A percentile compares a stretch with the other conserved stretches of the same genome.
These are phyloP conservation scores for Acanthaster planci DNA, from an alignment of 35 echinoderm and acorn worm species.

Conservation along the genomic window DNA sequence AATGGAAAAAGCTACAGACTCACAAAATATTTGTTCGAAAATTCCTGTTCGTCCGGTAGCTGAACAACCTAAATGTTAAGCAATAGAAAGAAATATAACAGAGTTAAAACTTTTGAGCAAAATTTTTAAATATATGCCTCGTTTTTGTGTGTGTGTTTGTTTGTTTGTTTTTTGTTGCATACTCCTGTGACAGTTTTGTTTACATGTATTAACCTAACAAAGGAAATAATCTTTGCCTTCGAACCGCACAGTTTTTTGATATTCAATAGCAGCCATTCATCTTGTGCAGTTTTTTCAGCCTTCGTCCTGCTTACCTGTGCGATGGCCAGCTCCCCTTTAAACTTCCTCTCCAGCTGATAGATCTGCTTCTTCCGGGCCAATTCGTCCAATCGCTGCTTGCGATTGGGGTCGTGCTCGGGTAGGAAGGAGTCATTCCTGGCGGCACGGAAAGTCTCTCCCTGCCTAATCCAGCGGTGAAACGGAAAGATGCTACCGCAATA, in stretches of 20 bases:
- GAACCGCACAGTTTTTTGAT: too few relatives aligned
- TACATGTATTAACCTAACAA: too few relatives aligned
- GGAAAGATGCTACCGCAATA: background rate
- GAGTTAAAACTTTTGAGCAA: too few relatives aligned
- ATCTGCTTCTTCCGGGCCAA: constrained; percentile 44
- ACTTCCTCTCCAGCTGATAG: constrained; percentile 66
- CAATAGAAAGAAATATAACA: background rate
- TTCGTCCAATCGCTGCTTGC: constrained; percentile 50
- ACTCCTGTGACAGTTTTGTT: too few relatives aligned
- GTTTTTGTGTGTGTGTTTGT: too few relatives aligned
- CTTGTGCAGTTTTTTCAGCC: too few relatives aligned
- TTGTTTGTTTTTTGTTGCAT: too few relatives aligned
- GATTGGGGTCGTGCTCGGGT: constrained; percentile 71
- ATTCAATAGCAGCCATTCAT: too few relatives aligned
- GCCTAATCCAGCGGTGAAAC: background rate
- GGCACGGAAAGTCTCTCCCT: background rate
- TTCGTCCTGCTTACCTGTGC: constrained; percentile 51
- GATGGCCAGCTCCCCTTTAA: constrained; percentile 37
- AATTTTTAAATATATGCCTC: too few relatives aligned
- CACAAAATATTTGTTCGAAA: constrained; percentile 61
- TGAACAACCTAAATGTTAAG: constrained; percentile 20
- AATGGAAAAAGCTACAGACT: background rate
- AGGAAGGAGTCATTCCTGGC: constrained; percentile 44
- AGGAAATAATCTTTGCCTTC: too few relatives aligned
- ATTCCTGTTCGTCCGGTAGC: constrained; percentile 45